Base-by-base conservation (phyloP, 2,888 invertebrate genomes). In the Deilephila elpenor region DNA sequence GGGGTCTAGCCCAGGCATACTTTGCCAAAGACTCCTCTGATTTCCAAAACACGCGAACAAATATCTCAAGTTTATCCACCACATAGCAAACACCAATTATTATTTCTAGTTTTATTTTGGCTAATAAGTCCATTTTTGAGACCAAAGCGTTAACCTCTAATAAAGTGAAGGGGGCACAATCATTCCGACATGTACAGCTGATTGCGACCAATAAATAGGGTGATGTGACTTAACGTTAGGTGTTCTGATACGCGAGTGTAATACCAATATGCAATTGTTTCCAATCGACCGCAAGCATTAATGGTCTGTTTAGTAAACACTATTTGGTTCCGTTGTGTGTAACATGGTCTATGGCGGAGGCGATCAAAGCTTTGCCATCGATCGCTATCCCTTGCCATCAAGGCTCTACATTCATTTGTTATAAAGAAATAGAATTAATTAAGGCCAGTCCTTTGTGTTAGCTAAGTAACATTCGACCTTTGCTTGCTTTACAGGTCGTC, bases 251-350 rank as follows among this genome's bases (percentile, higher is more conserved):
- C 56, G n/a, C 37, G 44, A 44, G 64, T 44, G 19, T 51, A 37
- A 37, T 37, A 67, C 51, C 25, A 51, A 67, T 67, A 67, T 67
- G 51, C 51, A 19, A 67, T 67, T 67, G 67, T 51, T 51, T 67
- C 25, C 44, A 51, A 67, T 51, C 67, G 25, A 44, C 20, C 25
- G 44, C 51, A 51, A 67, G 44, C 67, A 67, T 67, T 25, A 17
- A 51, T 67, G 67, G 67, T 67, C 51, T 67, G 67, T 67, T 51
- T 51, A 29, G 44, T 67, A 67, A 67, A 51, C 51, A 67, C 32
- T n/a, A 44, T 64, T 64, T 64, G 64, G 44, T 51, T 67, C 67
- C 29, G 51, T 44, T 25, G 8, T 64, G 64, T 67, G 44, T 44
- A 44, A 44, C 44, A 44, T 14, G 44, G 44, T 44, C 51, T 25